Base-by-base conservation (phyloP, 2,888 invertebrate species). In the Eupithecia dodoneata region DNA sequence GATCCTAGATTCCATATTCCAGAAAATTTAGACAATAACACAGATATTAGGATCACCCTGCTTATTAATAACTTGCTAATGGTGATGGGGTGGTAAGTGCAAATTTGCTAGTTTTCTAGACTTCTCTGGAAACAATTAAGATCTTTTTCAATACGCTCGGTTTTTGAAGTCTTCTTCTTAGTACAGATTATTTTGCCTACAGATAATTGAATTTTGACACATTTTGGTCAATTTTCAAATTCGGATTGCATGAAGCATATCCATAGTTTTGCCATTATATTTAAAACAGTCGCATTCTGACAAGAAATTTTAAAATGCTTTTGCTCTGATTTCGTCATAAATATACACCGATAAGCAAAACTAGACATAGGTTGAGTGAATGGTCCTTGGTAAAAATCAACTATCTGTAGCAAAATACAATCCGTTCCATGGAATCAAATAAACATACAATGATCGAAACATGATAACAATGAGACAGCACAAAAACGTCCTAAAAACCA, bases 391-490 rank as follows among this genome's bases (percentile, higher is more conserved):
- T n/a, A n/a, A n/a, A n/a, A 59, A 18, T 18, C 3, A 7, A 59
- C 9, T 18, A 59, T 18, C 9, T 15, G 6, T 52, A 15, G 52
- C 15, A 52, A 52, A 15, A 52, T 7, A 52, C 52, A 52, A 52
- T 52, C n/a, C 55, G 18, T 59, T 59, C 55, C 9, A 59, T 5
- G 55, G n/a, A 9, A 9, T 44, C 9, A 44, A 66, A 45, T 10
- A 47, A 69, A 18, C 15, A 7, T 9, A 30, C 67, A n/a, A 30
- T 47, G 45, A 70, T 18, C 13, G 67, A 44, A 9, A 18, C 70
- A 70, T 70, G 47, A 70, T 7, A 47, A 30, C 30, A 45, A 47
- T 69, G 69, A 70, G 30, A 70, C 70, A 45, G 10, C 70, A 70
- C 70, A 70, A 63, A 63, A 59, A 63, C 10, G 30, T 30, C 63